Conservation (phyloP, 2,113 vertebrate species). For the Bufo gargarizans region DNA sequence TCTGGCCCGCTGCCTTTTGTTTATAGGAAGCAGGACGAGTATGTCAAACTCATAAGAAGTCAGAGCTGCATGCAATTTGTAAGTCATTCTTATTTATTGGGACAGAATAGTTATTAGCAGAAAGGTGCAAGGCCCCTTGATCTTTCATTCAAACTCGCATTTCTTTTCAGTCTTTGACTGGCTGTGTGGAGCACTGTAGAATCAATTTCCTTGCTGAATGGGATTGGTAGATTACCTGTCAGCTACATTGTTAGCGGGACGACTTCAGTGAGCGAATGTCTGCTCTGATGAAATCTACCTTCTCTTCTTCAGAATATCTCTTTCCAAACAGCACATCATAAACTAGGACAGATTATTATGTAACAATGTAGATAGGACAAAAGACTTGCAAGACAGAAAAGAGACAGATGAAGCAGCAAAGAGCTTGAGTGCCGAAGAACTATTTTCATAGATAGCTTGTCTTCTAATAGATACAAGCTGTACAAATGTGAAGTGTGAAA, state of each 20-base stretch:
- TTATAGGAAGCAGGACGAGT: conserved; percentile 4
- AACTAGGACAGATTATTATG: conserved; percentile 9
- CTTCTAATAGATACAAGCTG: neutral
- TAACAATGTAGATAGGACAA: conserved; percentile 18
- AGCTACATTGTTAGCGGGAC: conserved; percentile 31
- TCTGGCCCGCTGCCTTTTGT: conserved; percentile 21
- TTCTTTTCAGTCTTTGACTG: conserved; percentile 27
- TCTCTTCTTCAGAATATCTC: conserved; percentile 23
- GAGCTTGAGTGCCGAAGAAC: neutral
- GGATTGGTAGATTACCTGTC: conserved; percentile 55
- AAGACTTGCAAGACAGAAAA: neutral
- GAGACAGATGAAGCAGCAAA: neutral
- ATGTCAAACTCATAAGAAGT: conserved; percentile 6
- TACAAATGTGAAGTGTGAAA: too few species aligned
- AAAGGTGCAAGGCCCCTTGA: neutral
- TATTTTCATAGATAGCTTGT: neutral
- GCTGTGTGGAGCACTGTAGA: conserved; percentile 27
- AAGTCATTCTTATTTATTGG: conserved; percentile 39
- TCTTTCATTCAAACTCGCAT: conserved; percentile 29
- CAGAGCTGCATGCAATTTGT: neutral
- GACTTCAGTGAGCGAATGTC: conserved; percentile 20
- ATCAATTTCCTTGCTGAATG: conserved; percentile 53
- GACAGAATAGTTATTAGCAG: conserved; percentile 41
- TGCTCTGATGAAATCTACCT: conserved; percentile 25
- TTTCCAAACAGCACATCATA: neutral